Percentiles rank a stretch among this genome's conserved stretches.
Conservation (phyloP, 2,888 invertebrate genomes). For the Leptogaster cylindrica region DNA sequence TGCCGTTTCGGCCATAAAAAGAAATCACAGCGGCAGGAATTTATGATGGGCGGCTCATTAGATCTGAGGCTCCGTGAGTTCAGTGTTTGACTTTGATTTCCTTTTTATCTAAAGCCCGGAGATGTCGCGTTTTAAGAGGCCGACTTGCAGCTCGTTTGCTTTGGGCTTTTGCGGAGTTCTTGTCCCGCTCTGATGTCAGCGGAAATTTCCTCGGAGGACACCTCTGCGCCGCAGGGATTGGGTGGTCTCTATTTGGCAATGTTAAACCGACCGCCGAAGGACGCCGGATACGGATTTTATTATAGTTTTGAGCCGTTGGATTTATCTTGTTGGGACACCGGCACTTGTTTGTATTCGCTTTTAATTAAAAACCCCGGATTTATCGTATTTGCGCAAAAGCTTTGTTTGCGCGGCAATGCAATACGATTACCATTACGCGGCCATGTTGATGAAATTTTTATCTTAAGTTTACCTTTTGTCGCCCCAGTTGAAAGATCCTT, state of each 20-base stretch:
- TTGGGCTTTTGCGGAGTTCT: constrained; percentile 24
- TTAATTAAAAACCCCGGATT: constrained; percentile 46
- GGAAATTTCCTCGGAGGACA: constrained; percentile 33
- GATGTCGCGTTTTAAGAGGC: background rate
- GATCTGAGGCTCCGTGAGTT: constrained; percentile 1
- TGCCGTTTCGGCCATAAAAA: constrained; percentile 36
- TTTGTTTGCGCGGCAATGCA: constrained; percentile 34
- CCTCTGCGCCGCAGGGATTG: background rate
- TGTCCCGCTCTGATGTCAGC: constrained; percentile 44
- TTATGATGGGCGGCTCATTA: constrained; percentile 45
- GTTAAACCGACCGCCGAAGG: constrained; percentile 40
- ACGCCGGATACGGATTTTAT: constrained; percentile 39
- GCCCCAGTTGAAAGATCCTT: background rate
- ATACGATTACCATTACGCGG: constrained; percentile 23
- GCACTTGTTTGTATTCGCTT: constrained; percentile 44
- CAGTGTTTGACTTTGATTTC: constrained; percentile 29
- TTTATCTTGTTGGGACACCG: constrained; percentile 30
- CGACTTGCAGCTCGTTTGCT: constrained; percentile 26
- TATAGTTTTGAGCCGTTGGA: constrained; percentile 32
- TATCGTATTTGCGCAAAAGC: constrained; percentile 43
- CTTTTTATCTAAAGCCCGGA: constrained; percentile 10
- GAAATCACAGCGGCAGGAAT: constrained; percentile 41
- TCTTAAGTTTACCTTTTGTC: constrained; percentile 16
- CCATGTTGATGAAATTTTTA: constrained; percentile 32
- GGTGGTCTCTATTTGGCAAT: constrained; percentile 31